Conservation (phyloP, 2,888 invertebrate species). For the Acrobasis repandana region DNA sequence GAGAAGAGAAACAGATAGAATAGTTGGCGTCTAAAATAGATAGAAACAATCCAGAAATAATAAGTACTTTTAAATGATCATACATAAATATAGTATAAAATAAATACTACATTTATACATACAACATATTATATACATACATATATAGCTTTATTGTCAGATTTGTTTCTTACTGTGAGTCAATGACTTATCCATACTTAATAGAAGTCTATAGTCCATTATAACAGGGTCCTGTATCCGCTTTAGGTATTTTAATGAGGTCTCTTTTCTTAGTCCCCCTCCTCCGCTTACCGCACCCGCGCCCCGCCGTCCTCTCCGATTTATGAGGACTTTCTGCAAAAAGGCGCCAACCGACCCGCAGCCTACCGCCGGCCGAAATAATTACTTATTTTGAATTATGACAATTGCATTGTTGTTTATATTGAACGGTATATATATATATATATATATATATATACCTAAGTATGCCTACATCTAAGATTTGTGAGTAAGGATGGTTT, state of each 20-base stretch:
- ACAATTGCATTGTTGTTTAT: slow-evolving; percentile 4
- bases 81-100: too few species aligned
- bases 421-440: neutral
- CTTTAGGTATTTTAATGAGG: slow-evolving; percentile 19
- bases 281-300: neutral
- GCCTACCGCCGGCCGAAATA: neutral
- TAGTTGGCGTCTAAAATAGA: too few species aligned
- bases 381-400: slow-evolving; percentile 12
- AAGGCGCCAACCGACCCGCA: slow-evolving; percentile 4
- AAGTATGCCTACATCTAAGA: too few species aligned
- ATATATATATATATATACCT: too few species aligned
- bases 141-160: neutral
- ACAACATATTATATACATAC: too few species aligned
- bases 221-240: slow-evolving; percentile 12
- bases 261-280: neutral
- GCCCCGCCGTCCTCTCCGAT: neutral
- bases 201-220: neutral
- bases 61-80: too few species aligned
- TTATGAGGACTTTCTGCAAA: slow-evolving; percentile 9
- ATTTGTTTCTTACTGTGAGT: too few species aligned
- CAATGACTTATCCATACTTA: neutral
- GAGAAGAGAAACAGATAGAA: too few species aligned
- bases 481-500: too few species aligned
- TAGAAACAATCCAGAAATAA: too few species aligned
- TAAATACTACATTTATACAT: too few species aligned